These are phyloP conservation scores for Henicopernis longicauda DNA, from an alignment of 2,113 vertebrate genomes.

Conservation along the genomic window DNA sequence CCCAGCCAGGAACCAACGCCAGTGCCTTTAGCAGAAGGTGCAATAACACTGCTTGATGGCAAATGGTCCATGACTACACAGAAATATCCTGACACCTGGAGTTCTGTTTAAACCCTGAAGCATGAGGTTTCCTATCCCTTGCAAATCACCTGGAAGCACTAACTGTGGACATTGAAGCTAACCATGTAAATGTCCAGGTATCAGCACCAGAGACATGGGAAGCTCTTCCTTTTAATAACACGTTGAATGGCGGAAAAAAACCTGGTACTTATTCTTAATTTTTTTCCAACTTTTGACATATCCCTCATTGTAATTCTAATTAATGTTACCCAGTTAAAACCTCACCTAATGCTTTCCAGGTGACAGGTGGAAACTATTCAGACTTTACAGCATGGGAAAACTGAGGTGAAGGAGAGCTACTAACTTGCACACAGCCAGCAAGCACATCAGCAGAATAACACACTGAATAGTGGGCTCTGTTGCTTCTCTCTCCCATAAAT, in stretches of 20 bases:
- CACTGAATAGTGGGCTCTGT: neutral
- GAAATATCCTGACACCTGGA: neutral
- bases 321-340: neutral
- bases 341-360: neutral
- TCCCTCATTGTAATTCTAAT: neutral
- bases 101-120: neutral
- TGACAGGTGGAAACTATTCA: neutral
- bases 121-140: neutral
- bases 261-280: neutral
- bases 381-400: neutral
- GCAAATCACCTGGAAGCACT: neutral
- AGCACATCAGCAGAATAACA: neutral
- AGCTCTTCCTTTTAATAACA: neutral
- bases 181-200: neutral
- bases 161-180: neutral
- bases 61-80: neutral
- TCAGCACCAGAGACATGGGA: neutral
- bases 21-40: neutral
- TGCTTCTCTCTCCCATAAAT: neutral
- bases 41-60: neutral
- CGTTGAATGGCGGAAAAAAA: fast-evolving
- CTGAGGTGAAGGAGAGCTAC: neutral
- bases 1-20: neutral
- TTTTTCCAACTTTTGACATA: neutral
- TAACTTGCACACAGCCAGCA: neutral